A percentile compares a stretch with the other conserved stretches of the same genome.
These are phyloP conservation scores for Spilosoma lubricipeda DNA, from an alignment of 2,888 invertebrate species.

Conservation along the genomic window DNA sequence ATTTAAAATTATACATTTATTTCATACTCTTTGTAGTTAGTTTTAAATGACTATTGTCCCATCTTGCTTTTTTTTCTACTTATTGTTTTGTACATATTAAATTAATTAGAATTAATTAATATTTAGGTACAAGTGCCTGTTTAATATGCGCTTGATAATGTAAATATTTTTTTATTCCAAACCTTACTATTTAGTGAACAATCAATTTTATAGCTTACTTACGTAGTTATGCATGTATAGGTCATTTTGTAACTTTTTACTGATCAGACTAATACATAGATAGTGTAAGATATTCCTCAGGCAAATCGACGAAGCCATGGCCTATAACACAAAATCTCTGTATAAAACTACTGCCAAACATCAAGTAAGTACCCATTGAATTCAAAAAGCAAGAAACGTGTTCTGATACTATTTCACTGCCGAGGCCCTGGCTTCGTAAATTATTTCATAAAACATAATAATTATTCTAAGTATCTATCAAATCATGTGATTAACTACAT, in stretches of 20 bases:
- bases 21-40: slow-evolving; percentile 18
- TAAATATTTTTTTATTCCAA: slow-evolving; percentile 37
- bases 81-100: slow-evolving; percentile 50
- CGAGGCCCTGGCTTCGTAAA: background rate
- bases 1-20: slow-evolving; percentile 14
- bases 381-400: background rate
- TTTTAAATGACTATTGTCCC: slow-evolving; percentile 34
- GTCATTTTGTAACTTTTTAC: slow-evolving; percentile 6
- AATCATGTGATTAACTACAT: slow-evolving; percentile 37
- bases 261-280: slow-evolving; percentile 5
- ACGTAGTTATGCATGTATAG: background rate
- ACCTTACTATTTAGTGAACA: background rate
- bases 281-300: slow-evolving; percentile 4
- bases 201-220: background rate
- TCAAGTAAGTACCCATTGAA: background rate
- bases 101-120: slow-evolving; percentile 43
- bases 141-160: slow-evolving; percentile 20
- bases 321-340: background rate
- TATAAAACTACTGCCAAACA: slow-evolving; percentile 4
- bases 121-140: slow-evolving; percentile 33
- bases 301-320: background rate
- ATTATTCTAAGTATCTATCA: background rate
- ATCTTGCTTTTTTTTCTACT: slow-evolving; percentile 31
- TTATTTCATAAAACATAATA: background rate
- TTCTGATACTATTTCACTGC: background rate